Evolutionary conservation across 2,888 invertebrate species (phyloP).

Genomic region (Anthrax anthrax): DNA sequence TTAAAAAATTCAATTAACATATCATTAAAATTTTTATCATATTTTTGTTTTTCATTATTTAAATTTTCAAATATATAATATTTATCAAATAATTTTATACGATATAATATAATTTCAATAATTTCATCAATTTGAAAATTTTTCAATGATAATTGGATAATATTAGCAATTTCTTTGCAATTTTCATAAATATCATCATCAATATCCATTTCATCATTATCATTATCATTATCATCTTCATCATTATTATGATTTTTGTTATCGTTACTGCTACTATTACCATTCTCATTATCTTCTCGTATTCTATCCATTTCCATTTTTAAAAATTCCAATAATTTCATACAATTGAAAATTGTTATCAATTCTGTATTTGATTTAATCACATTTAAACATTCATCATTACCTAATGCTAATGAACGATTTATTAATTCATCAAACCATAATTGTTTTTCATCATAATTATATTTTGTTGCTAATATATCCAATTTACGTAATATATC

Average conservation of each 20-base stretch:
- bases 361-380: slow-evolving; percentile 18
- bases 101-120: slow-evolving; percentile 15
- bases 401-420: slow-evolving; percentile 18
- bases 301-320: slow-evolving; percentile 1
- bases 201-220: slow-evolving; percentile 4
- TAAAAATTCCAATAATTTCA: slow-evolving; percentile 17
- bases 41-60: slow-evolving; percentile 10
- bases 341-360: slow-evolving; percentile 15
- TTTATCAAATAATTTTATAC: slow-evolving; percentile 16
- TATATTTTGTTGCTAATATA: not conserved
- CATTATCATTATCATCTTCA: slow-evolving; percentile 2
- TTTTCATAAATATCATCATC: slow-evolving; percentile 6
- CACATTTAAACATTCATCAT: slow-evolving; percentile 23
- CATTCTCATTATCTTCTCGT: not conserved
- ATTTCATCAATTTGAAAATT: slow-evolving; percentile 17
- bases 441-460: slow-evolving; percentile 3
- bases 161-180: slow-evolving; percentile 13
- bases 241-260: slow-evolving; percentile 5
- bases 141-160: slow-evolving; percentile 16
- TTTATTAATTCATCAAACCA: slow-evolving; percentile 21
- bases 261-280: not conserved
- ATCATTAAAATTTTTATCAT: too few relatives aligned
- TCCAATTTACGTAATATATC: slow-evolving; percentile 19
- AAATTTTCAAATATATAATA: not conserved
- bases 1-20: slow-evolving; percentile 21